A percentile compares a stretch with the other conserved stretches of the same genome.
These are phyloP conservation scores for Gallinago solitaria DNA, from an alignment of 2,797 vertebrate species.

Conservation along the genomic window DNA sequence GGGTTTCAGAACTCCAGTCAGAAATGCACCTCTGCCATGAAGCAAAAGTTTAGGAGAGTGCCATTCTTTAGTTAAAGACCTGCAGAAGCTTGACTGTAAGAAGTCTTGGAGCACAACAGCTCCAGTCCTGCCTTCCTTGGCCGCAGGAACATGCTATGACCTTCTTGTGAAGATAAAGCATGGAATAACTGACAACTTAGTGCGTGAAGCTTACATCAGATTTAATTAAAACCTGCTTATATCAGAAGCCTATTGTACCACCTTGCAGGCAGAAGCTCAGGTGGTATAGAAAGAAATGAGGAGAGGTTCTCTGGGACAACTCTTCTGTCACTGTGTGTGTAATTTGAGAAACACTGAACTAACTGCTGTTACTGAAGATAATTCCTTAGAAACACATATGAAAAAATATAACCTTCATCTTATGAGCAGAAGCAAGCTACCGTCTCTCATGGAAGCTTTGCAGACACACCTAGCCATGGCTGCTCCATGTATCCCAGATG, in stretches of 20 bases:
- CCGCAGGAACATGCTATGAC: neutral
- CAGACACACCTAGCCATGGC: neutral
- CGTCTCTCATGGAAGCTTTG: neutral
- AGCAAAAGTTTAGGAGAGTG: neutral
- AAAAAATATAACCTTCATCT: neutral
- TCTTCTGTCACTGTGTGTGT: neutral
- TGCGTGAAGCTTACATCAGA: neutral
- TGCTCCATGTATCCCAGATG: neutral
- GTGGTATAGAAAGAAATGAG: neutral
- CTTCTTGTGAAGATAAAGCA: neutral
- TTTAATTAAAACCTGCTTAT: neutral
- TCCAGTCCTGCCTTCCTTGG: neutral
- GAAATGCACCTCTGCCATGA: neutral
- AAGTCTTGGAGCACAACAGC: neutral
- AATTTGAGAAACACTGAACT: neutral
- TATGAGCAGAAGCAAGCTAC: neutral
- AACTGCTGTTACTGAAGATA: neutral
- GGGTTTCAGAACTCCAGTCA: neutral
- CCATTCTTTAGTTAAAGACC: neutral
- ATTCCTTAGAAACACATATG: neutral
- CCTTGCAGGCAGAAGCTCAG: neutral
- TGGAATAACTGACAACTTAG: neutral
- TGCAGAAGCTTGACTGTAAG: neutral
- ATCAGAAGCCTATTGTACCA: neutral
- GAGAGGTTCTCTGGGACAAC: neutral